These are phyloP conservation scores for Parazoanthus swiftii DNA, from an alignment of 92 coral and sea anemone species.

Conservation along the genomic window DNA sequence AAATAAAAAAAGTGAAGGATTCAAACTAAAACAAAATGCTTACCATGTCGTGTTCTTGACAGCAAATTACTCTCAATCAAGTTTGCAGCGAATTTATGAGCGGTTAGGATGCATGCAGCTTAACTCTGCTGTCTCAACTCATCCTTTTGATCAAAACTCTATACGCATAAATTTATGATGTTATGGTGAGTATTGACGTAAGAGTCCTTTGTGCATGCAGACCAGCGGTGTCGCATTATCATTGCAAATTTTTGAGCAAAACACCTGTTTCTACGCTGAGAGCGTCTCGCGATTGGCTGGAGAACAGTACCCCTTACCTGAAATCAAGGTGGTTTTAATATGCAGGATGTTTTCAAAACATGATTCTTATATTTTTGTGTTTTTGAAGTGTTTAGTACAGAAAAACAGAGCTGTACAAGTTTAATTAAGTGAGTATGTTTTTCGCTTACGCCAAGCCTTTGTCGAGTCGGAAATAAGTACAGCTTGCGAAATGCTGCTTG, in stretches of 20 bases:
- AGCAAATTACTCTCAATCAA: not conserved
- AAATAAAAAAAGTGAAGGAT: not conserved
- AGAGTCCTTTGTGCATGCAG: constrained; percentile 44
- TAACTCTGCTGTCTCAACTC: constrained; percentile 8
- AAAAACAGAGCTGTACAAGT: not conserved
- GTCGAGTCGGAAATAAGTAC: not conserved
- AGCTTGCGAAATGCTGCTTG: not conserved
- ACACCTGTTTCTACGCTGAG: constrained; percentile 31
- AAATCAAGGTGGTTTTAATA: constrained; percentile 27
- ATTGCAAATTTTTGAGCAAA: constrained; percentile 37
- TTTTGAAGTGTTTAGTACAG: constrained; percentile 8
- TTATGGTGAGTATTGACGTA: constrained; percentile 61
- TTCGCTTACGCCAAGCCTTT: not conserved
- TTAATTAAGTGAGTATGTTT: not conserved
- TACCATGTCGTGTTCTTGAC: constrained; percentile 28
- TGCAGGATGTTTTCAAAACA: constrained; percentile 29
- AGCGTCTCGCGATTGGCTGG: constrained; percentile 22
- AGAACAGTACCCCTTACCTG: not conserved
- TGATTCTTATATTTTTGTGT: not conserved
- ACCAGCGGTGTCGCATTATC: constrained; percentile 31
- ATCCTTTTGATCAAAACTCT: constrained; percentile 28
- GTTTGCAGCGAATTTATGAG: not conserved
- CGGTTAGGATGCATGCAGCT: constrained; percentile 2
- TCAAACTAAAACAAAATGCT: not conserved
- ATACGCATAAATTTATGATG: constrained; percentile 64